These are phyloP conservation scores for Cataglyphis albicans DNA, from an alignment of 2,888 invertebrate genomes.

Conservation along the genomic window DNA sequence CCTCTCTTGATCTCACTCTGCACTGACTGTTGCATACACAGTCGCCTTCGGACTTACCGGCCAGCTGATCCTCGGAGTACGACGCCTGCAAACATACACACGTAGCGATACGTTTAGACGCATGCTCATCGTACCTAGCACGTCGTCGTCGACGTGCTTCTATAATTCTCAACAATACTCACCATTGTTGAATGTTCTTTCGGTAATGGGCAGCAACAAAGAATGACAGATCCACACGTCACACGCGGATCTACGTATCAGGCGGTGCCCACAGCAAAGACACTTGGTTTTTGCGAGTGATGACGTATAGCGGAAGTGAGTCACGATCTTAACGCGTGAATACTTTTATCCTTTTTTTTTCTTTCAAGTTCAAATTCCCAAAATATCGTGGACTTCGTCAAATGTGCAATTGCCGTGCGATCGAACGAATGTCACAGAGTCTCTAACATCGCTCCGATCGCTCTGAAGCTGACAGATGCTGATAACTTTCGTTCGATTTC, in stretches of 20 bases:
- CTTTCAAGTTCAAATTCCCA: background rate
- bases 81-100: slow-evolving; percentile 89
- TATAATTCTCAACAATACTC: slow-evolving; percentile 14
- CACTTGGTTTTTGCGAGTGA: background rate
- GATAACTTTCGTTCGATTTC: slow-evolving; percentile 6
- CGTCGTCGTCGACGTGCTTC: background rate
- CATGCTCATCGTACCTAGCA: background rate
- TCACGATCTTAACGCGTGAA: slow-evolving; percentile 24
- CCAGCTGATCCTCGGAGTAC: slow-evolving; percentile 96
- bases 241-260: slow-evolving; percentile 7
- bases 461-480: slow-evolving; percentile 9
- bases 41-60: slow-evolving; percentile 90
- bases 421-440: slow-evolving; percentile 8
- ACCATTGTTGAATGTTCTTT: slow-evolving; percentile 33
- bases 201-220: background rate
- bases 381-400: background rate
- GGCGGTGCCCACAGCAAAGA: slow-evolving; percentile 11
- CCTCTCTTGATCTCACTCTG: slow-evolving; percentile 79
- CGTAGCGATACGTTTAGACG: slow-evolving; percentile 46
- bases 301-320: slow-evolving; percentile 52
- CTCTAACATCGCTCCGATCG: slow-evolving; percentile 24
- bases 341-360: background rate
- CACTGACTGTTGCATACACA: slow-evolving; percentile 34
- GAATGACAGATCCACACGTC: background rate
- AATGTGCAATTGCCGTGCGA: slow-evolving; percentile 11